Evolutionary conservation across 2,888 invertebrate genomes (phyloP).

Genomic region (Limenitis camilla): DNA sequence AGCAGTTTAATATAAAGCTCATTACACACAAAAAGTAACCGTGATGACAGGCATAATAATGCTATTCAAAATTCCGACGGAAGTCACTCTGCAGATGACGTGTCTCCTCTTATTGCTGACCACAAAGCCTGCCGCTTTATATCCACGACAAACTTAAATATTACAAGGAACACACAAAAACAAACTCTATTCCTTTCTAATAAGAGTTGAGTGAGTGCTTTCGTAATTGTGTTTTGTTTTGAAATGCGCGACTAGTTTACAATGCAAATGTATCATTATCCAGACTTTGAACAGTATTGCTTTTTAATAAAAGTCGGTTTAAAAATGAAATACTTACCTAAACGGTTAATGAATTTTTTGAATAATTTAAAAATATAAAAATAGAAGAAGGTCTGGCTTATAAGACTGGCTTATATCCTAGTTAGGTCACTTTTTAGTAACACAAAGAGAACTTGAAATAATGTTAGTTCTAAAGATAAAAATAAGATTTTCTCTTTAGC

Average conservation of each 20-base stretch:
- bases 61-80: conserved; percentile 60
- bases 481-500: too few species aligned
- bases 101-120: conserved; percentile 67
- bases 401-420: too few species aligned
- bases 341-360: not conserved
- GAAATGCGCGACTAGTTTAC: conserved; percentile 62
- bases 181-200: conserved; percentile 23
- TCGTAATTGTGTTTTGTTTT: conserved; percentile 35
- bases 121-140: conserved; percentile 56
- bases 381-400: too few species aligned
- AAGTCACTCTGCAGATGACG: conserved; percentile 61
- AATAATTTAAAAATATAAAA: too few species aligned
- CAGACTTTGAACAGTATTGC: conserved; percentile 33
- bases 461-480: too few species aligned
- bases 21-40: conserved; percentile 14
- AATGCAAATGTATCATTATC: conserved; percentile 39
- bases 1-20: conserved; percentile 2
- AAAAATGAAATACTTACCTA: not conserved
- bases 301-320: conserved; percentile 16
- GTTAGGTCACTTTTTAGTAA: too few species aligned
- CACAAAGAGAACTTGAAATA: too few species aligned
- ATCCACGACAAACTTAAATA: conserved; percentile 29
- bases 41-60: conserved; percentile 54
- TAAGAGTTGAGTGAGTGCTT: conserved; percentile 24
- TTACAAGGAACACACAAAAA: conserved; percentile 17